Percentiles rank a stretch among this genome's conserved stretches.
Conservation (phyloP, 2,888 invertebrate species). For the Trisateles emortualis region DNA sequence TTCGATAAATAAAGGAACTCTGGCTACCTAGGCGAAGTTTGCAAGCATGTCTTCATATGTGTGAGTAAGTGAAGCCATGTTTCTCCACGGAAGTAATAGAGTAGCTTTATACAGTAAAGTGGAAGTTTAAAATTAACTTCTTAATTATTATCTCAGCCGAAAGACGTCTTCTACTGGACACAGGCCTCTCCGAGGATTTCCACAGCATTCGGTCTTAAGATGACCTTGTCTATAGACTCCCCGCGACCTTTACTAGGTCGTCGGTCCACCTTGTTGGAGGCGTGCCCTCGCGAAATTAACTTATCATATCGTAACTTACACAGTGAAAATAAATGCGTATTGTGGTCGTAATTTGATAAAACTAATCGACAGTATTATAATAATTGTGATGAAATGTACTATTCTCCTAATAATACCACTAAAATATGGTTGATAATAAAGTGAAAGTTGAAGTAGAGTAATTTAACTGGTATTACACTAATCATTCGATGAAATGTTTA, state of each 20-base stretch:
- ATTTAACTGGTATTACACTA: conserved; percentile 34
- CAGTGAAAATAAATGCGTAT: conserved; percentile 45
- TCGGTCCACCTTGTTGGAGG: too few relatives aligned
- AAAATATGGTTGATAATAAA: conserved; percentile 33
- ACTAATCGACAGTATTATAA: conserved; percentile 23
- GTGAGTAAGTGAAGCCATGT: conserved; percentile 17
- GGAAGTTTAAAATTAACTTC: too few relatives aligned
- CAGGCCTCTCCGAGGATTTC: too few relatives aligned
- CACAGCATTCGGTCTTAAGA: too few relatives aligned
- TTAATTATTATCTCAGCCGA: too few relatives aligned
- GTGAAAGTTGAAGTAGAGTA: conserved; percentile 30
- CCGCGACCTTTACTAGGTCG: too few relatives aligned
- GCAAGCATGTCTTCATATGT: neutral
- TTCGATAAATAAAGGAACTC: conserved; percentile 22
- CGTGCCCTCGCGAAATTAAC: conserved; percentile 33
- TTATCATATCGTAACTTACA: conserved; percentile 33
- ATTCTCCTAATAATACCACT: conserved; percentile 43
- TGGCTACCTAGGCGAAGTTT: conserved; percentile 8
- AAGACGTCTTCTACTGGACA: too few relatives aligned
- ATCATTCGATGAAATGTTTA: conserved; percentile 29
- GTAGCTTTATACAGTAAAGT: too few relatives aligned
- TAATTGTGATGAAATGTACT: conserved; percentile 45
- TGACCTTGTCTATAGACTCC: too few relatives aligned
- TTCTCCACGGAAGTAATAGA: conserved; percentile 4
- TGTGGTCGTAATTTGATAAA: conserved; percentile 29